A percentile compares a stretch with the other conserved stretches of the same genome.
Conservation (phyloP, 2,797 vertebrate species). For the Microctenopoma lineatum region DNA sequence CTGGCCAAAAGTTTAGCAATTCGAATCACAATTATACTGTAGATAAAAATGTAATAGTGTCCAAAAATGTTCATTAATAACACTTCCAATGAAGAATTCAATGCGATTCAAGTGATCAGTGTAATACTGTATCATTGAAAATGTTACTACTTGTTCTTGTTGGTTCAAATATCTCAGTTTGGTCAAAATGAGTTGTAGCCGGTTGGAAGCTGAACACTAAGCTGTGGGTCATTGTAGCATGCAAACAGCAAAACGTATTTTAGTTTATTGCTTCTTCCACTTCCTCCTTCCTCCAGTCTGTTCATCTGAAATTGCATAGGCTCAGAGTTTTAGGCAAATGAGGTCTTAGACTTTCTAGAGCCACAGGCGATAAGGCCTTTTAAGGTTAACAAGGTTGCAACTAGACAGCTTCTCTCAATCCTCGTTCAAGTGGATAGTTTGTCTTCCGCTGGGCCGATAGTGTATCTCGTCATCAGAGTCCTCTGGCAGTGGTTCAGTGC, state of each 20-base stretch:
- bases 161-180: constrained; percentile 35
- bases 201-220: constrained; percentile 22
- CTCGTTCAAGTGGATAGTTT: constrained; percentile 21
- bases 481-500: constrained; percentile 67
- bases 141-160: constrained; percentile 28
- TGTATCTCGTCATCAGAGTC: constrained; percentile 72
- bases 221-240: constrained; percentile 39
- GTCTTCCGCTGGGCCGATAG: constrained; percentile 57
- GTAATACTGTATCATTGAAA: constrained; percentile 16
- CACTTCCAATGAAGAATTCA: constrained; percentile 35
- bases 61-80: constrained; percentile 31
- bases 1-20: neutral
- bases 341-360: constrained; percentile 42
- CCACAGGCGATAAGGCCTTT: constrained; percentile 63
- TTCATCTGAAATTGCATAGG: constrained; percentile 29
- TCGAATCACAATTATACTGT: constrained; percentile 5
- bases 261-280: constrained; percentile 35
- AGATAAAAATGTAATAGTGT: neutral
- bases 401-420: constrained; percentile 46
- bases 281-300: constrained; percentile 21
- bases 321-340: constrained; percentile 53
- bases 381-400: constrained; percentile 29
- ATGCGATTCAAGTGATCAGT: neutral
- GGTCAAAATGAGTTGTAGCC: constrained; percentile 27
- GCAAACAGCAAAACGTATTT: constrained; percentile 59